Percentiles rank a stretch among this genome's conserved stretches.
Conservation (phyloP, 2,888 invertebrate species). For the Synergus gifuensis region DNA sequence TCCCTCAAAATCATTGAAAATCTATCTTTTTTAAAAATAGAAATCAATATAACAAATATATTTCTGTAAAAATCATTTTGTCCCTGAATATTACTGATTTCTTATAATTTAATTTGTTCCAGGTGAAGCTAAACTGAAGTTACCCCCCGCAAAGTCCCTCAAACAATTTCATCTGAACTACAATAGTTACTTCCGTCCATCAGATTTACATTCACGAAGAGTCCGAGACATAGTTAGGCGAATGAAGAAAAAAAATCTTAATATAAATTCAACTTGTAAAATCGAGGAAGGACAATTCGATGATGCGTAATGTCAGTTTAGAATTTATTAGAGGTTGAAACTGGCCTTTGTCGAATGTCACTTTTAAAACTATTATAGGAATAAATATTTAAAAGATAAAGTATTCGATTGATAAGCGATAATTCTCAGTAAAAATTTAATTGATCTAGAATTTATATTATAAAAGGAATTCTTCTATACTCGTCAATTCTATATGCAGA, state of each 20-base stretch:
- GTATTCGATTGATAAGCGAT: too few relatives aligned
- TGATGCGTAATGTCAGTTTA: constrained; percentile 43
- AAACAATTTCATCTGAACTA: neutral
- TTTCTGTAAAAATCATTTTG: too few relatives aligned
- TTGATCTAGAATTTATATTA: too few relatives aligned
- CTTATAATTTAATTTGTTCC: neutral
- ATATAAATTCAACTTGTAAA: constrained; percentile 43
- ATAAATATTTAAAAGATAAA: too few relatives aligned
- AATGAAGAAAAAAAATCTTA: constrained; percentile 40
- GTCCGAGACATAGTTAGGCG: constrained; percentile 45
- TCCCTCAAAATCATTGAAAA: too few relatives aligned
- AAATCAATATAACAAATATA: too few relatives aligned
- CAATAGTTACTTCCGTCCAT: constrained; percentile 48
- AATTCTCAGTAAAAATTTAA: too few relatives aligned
- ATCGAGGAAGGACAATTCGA: constrained; percentile 52
- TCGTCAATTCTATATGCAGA: too few relatives aligned
- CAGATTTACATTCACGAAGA: constrained; percentile 46
- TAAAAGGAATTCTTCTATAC: too few relatives aligned
- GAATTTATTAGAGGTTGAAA: neutral
- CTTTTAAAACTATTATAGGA: too few relatives aligned
- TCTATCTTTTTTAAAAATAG: too few relatives aligned
- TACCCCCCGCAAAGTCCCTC: neutral
- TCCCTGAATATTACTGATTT: neutral
- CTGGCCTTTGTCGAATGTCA: too few relatives aligned
- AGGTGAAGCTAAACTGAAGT: neutral